These are phyloP conservation scores for Pantherophis vulpinus DNA, from an alignment of 2,797 vertebrate genomes.

Conservation along the genomic window DNA sequence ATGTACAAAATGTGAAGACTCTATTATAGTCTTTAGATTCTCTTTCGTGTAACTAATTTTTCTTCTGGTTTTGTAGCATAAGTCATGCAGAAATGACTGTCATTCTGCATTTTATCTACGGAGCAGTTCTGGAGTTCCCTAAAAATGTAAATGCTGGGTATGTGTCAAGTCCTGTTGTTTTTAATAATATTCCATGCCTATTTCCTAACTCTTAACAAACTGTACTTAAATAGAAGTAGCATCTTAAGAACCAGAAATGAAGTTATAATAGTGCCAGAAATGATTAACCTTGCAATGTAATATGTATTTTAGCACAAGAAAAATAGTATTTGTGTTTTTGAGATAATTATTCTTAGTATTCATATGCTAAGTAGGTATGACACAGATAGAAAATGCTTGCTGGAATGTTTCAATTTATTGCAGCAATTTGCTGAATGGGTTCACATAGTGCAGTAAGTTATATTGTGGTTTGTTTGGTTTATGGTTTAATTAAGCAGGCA, in stretches of 20 bases:
- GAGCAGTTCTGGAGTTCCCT: slow-evolving; percentile 87
- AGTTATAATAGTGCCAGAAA: slow-evolving; percentile 29
- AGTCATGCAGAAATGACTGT: slow-evolving; percentile 85
- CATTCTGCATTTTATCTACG: slow-evolving; percentile 91
- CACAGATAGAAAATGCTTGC: background rate
- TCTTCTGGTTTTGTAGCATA: slow-evolving; percentile 75
- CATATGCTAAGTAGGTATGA: slow-evolving; percentile 34
- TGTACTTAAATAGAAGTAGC: slow-evolving; percentile 38
- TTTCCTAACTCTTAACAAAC: slow-evolving; percentile 32
- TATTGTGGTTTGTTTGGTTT: background rate
- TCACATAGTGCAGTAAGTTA: background rate
- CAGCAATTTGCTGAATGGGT: background rate
- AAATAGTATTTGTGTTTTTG: background rate
- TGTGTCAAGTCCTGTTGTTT: slow-evolving; percentile 56
- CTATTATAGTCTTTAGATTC: slow-evolving; percentile 20
- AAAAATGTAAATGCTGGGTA: slow-evolving; percentile 85
- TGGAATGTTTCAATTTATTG: background rate
- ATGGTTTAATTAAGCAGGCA: background rate
- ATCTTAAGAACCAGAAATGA: slow-evolving; percentile 26
- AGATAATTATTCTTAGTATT: background rate
- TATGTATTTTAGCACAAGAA: slow-evolving; percentile 9
- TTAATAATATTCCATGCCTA: slow-evolving; percentile 24
- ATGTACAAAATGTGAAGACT: slow-evolving; percentile 37
- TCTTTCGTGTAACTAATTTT: slow-evolving; percentile 43
- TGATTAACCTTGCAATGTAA: slow-evolving; percentile 35